These are phyloP conservation scores for Harpagoxenus sublaevis DNA, from an alignment of 2,888 invertebrate species.

Conservation along the genomic window DNA sequence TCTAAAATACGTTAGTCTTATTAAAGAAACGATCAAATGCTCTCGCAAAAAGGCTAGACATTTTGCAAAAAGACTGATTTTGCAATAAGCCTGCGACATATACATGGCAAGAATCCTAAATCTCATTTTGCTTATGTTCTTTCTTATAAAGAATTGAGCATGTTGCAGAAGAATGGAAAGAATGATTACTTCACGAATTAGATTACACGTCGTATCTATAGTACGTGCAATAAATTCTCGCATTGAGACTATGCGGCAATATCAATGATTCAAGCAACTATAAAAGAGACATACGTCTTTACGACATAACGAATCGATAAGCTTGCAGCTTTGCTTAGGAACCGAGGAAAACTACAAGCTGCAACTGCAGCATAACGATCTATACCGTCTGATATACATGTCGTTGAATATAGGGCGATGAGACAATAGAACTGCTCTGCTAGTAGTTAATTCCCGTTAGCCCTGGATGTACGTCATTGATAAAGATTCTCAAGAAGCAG, in stretches of 20 bases:
- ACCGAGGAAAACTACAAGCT: neutral
- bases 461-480: slow-evolving; percentile 22
- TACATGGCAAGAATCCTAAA: neutral
- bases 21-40: too few species aligned
- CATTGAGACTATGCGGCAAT: neutral
- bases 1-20: too few species aligned
- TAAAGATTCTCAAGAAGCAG: slow-evolving; percentile 40
- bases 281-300: slow-evolving; percentile 21
- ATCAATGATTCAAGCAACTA: slow-evolving; percentile 20
- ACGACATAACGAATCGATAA: slow-evolving; percentile 22
- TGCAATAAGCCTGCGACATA: neutral
- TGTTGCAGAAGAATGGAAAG: neutral
- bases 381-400: neutral
- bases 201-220: neutral
- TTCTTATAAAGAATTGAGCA: neutral
- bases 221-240: neutral
- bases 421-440: slow-evolving; percentile 11
- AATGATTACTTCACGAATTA: slow-evolving; percentile 5
- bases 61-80: too few species aligned
- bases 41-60: too few species aligned
- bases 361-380: neutral
- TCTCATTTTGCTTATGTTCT: neutral
- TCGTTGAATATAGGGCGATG: slow-evolving; percentile 5
- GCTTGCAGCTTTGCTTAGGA: slow-evolving; percentile 1
- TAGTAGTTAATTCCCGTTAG: slow-evolving; percentile 34